These are phyloP conservation scores for Anser brachyrhynchus DNA, from an alignment of 2,113 vertebrate species.

Conservation along the genomic window DNA sequence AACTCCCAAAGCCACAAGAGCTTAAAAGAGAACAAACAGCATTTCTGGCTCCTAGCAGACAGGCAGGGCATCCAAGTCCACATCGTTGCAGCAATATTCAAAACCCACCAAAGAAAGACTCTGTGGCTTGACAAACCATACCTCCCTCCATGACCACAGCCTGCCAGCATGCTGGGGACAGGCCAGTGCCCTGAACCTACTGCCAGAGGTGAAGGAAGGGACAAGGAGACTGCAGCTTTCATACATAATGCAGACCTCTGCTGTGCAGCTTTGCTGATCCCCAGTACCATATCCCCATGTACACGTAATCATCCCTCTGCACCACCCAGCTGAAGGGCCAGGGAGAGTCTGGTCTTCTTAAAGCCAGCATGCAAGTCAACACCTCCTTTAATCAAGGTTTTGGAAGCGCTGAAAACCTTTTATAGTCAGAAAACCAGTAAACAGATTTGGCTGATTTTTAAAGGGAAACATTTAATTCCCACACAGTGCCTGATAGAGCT, in stretches of 20 bases:
- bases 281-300: fast-evolving
- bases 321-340: not conserved
- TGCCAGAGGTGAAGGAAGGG: not conserved
- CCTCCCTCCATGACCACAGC: not conserved
- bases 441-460: not conserved
- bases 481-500: not conserved
- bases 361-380: not conserved
- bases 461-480: not conserved
- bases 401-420: not conserved
- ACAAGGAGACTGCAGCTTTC: not conserved
- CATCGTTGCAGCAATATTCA: not conserved
- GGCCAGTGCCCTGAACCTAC: not conserved
- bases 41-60: not conserved
- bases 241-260: not conserved
- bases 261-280: not conserved
- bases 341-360: not conserved
- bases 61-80: not conserved
- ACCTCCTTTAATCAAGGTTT: not conserved
- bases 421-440: not conserved
- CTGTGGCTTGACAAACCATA: not conserved
- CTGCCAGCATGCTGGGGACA: not conserved
- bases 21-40: not conserved
- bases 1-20: not conserved
- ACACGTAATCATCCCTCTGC: not conserved
- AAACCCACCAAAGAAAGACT: not conserved